Conservation (phyloP, 2,113 vertebrate species). For the Eolophus roseicapilla region DNA sequence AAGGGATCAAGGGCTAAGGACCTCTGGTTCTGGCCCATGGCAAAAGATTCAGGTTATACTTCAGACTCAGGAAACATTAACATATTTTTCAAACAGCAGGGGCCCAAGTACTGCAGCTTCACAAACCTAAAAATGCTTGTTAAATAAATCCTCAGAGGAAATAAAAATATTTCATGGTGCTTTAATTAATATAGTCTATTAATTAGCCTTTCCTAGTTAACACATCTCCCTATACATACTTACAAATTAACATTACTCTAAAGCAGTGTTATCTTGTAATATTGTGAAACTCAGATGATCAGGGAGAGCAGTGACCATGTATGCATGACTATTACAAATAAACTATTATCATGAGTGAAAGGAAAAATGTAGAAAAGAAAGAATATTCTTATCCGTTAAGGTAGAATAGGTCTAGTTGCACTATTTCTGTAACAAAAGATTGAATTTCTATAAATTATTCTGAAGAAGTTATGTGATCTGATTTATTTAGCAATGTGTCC, state of each 20-base stretch:
- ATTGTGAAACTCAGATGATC: neutral
- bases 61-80: neutral
- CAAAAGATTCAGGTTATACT: neutral
- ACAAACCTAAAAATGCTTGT: neutral
- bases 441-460: neutral
- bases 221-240: neutral
- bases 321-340: neutral
- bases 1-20: neutral
- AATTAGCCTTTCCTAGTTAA: neutral
- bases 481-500: neutral
- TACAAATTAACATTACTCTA: neutral
- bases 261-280: neutral
- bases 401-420: neutral
- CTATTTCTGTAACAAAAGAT: neutral
- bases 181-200: neutral
- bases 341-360: neutral
- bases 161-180: neutral
- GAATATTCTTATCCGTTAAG: neutral
- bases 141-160: neutral
- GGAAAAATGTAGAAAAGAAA: neutral
- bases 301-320: neutral
- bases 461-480: neutral
- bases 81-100: neutral
- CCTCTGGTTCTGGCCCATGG: fast-evolving
- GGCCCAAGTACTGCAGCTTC: neutral